Conservation (phyloP, 2,113 vertebrate species). For the Apteryx owenii region DNA sequence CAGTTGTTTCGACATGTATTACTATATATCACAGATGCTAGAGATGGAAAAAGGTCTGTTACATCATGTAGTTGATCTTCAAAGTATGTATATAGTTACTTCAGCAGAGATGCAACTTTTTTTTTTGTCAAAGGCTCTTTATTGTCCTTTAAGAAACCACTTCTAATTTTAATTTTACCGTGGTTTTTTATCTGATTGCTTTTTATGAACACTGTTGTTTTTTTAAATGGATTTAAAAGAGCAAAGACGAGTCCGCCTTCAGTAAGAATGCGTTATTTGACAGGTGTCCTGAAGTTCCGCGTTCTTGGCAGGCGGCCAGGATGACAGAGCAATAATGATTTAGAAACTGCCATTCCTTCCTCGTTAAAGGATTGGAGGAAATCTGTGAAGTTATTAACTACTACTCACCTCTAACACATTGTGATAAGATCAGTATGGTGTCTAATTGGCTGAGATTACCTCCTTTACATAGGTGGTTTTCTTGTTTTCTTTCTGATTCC, state of each 20-base stretch:
- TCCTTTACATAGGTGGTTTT: not conserved
- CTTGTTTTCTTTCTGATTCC: not conserved
- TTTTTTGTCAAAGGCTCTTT: not conserved
- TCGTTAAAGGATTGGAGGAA: conserved; percentile 67
- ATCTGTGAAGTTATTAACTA: conserved; percentile 75
- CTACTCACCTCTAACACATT: conserved; percentile 41
- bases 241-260: not conserved
- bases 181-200: not conserved
- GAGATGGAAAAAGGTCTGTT: not conserved
- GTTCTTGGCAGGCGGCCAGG: conserved; percentile 73
- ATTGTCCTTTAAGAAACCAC: not conserved
- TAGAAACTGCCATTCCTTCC: conserved; percentile 70
- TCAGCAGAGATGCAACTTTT: not conserved
- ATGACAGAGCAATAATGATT: conserved; percentile 77
- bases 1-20: not conserved
- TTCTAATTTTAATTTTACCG: not conserved
- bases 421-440: conserved; percentile 45
- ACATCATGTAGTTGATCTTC: not conserved
- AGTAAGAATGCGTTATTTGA: conserved; percentile 68
- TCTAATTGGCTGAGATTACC: conserved; percentile 68
- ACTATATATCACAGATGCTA: not conserved
- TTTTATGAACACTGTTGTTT: not conserved
- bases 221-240: not conserved
- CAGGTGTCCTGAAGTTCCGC: conserved; percentile 73
- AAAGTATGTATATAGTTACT: not conserved